These are phyloP conservation scores for Augochlorella aurata DNA, from an alignment of 2,888 invertebrate genomes.

Conservation along the genomic window DNA sequence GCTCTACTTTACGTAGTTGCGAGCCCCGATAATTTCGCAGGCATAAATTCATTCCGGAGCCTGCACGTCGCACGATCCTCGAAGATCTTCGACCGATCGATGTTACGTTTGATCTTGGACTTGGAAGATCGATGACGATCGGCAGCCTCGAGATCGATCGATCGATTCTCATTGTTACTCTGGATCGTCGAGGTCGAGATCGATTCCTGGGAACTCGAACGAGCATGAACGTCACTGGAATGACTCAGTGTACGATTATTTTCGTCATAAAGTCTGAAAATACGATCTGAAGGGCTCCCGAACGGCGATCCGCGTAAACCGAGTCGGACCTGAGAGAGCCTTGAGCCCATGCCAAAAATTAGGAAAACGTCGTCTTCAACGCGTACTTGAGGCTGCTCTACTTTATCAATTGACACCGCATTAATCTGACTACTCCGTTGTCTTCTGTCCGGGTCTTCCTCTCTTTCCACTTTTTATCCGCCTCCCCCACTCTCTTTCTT, in stretches of 20 bases:
- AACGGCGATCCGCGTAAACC: slow-evolving; percentile 52
- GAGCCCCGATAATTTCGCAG: neutral
- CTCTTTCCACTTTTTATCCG: neutral
- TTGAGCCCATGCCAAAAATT: slow-evolving; percentile 78
- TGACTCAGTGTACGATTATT: slow-evolving; percentile 79
- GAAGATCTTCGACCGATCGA: neutral
- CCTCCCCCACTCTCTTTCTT: slow-evolving; percentile 8
- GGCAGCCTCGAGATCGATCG: neutral
- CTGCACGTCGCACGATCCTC: neutral
- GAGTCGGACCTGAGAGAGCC: slow-evolving; percentile 70
- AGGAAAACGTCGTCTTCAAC: slow-evolving; percentile 71
- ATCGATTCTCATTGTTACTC: neutral
- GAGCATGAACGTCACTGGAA: slow-evolving; percentile 30
- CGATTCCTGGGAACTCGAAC: neutral
- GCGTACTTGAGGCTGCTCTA: slow-evolving; percentile 67
- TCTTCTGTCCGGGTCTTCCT: slow-evolving; percentile 5
- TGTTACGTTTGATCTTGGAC: neutral
- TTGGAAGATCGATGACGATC: neutral
- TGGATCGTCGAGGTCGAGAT: neutral
- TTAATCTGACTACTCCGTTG: slow-evolving; percentile 38
- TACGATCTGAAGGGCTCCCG: slow-evolving; percentile 77
- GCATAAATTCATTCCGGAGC: neutral
- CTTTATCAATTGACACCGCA: slow-evolving; percentile 63
- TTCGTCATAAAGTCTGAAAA: slow-evolving; percentile 80
- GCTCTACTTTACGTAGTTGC: neutral